A percentile compares a stretch with the other conserved stretches of the same genome.
Conservation (phyloP, 2,797 vertebrate genomes). For the Bradypodion ventrale region DNA sequence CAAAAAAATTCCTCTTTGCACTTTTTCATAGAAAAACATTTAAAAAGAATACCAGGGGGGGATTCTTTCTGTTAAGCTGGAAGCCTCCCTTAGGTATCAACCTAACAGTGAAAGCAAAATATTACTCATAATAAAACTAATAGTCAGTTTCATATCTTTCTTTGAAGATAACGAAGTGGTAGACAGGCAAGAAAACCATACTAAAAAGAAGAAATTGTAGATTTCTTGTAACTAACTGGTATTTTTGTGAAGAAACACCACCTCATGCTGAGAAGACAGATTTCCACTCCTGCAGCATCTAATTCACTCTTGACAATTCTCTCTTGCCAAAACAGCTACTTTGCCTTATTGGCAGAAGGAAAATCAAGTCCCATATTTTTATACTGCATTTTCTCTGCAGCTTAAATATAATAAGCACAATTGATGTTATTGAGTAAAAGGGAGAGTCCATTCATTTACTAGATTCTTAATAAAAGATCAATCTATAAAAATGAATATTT, state of each 20-base stretch:
- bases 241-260: conserved; percentile 45
- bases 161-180: background rate
- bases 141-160: conserved; percentile 34
- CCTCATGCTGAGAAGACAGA: conserved; percentile 37
- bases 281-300: conserved; percentile 23
- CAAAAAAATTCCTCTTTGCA: background rate
- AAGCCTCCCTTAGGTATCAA: conserved; percentile 16
- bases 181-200: background rate
- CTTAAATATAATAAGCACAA: conserved; percentile 23
- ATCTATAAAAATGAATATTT: background rate
- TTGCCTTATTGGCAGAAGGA: background rate
- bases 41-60: background rate
- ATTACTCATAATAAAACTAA: conserved; percentile 45
- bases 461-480: background rate
- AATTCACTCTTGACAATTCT: conserved; percentile 28
- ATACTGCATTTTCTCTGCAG: background rate
- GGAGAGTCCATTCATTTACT: background rate
- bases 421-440: no score
- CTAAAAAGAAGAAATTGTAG: conserved; percentile 18
- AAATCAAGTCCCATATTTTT: background rate
- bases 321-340: background rate
- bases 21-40: conserved; percentile 6
- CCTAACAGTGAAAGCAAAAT: conserved; percentile 45
- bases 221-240: conserved; percentile 26
- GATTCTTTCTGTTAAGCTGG: background rate